Evolutionary conservation across 1,140 invertebrate genomes (phyloP).

Genomic region (Dryas iulia): DNA sequence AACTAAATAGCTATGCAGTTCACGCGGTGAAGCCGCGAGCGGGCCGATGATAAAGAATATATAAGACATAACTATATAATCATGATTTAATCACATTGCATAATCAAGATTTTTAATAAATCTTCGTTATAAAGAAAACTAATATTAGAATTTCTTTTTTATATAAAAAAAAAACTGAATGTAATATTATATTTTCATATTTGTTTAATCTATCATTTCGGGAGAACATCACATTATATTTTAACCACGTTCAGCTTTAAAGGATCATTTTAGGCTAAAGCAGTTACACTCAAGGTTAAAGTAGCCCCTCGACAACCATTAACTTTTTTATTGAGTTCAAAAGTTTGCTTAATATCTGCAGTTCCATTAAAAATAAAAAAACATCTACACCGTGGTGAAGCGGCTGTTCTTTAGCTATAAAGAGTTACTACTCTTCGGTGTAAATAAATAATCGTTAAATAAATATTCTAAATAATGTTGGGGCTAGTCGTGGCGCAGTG

Average conservation of each 20-base stretch:
- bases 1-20: no score
- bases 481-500: no score
- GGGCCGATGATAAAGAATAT: no score
- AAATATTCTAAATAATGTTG: no score
- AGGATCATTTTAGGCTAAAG: slow-evolving; percentile 1
- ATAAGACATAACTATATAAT: no score
- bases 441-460: no score
- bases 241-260: slow-evolving; percentile 4
- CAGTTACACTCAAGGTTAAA: slow-evolving; percentile 2
- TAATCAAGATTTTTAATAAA: no score
- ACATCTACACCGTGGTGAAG: neutral
- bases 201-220: neutral
- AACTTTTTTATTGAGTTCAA: slow-evolving; percentile 8
- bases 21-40: no score
- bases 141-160: no score
- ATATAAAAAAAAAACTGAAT: neutral
- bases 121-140: no score
- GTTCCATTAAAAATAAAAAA: neutral
- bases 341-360: neutral
- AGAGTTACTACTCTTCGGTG: no score
- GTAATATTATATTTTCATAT: neutral
- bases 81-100: no score
- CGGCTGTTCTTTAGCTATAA: neutral
- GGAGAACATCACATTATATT: neutral
- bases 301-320: slow-evolving; percentile 6